These are phyloP conservation scores for Notocelia uddmanniana DNA, from an alignment of 2,888 invertebrate species.

Conservation along the genomic window DNA sequence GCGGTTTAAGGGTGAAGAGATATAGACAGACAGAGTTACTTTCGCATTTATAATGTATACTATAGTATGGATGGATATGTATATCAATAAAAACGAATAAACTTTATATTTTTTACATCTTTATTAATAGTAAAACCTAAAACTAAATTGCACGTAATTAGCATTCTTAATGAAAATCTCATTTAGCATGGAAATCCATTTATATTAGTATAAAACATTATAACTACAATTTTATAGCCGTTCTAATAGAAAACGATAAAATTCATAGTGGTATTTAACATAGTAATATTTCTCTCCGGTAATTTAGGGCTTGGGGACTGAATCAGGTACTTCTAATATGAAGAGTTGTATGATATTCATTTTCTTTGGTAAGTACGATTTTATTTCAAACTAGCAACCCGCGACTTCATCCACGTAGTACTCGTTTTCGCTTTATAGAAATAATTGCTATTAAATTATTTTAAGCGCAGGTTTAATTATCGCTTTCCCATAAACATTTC, in stretches of 20 bases:
- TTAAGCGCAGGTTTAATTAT: no score
- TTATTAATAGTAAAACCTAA: not conserved
- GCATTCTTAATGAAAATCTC: not conserved
- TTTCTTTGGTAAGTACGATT: conserved; percentile 1
- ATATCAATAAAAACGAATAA: no score
- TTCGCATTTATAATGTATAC: no score
- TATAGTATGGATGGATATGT: no score
- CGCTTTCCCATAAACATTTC: no score
- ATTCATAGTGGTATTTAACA: not conserved
- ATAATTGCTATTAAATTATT: no score
- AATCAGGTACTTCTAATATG: not conserved
- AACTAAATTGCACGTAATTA: not conserved
- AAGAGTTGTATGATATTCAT: not conserved
- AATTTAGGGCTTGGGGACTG: not conserved
- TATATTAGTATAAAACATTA: not conserved
- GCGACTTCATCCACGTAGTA: no score
- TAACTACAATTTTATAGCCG: not conserved
- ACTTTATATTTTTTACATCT: no score
- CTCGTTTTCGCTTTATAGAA: no score
- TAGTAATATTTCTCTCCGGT: not conserved
- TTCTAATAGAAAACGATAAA: conserved; percentile 4
- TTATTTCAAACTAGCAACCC: no score
- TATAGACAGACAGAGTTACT: no score
- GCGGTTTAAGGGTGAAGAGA: no score
- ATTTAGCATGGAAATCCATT: not conserved